These are phyloP conservation scores for Cheiracanthium punctorium DNA, from an alignment of 2,888 invertebrate species.

Conservation along the genomic window DNA sequence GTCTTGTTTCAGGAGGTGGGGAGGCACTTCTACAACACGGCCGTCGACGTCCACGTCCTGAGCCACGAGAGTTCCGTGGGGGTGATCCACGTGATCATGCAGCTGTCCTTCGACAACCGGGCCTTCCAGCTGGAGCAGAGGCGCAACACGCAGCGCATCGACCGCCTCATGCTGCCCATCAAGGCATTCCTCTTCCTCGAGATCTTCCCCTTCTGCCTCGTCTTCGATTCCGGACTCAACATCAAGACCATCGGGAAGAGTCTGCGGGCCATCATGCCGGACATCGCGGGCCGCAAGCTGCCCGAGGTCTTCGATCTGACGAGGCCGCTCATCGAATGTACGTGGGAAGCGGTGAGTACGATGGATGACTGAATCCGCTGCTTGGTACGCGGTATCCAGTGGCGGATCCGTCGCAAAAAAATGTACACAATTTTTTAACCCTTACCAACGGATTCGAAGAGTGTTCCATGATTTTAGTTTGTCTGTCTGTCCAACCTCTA, in stretches of 20 bases:
- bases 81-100: conserved; percentile 94
- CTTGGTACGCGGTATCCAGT: too few species aligned
- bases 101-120: conserved; percentile 94
- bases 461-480: too few species aligned
- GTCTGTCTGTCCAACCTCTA: too few species aligned
- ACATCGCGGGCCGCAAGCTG: conserved; percentile 90
- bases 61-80: conserved; percentile 91
- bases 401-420: too few species aligned
- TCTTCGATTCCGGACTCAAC: conserved; percentile 93
- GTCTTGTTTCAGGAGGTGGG: conserved; percentile 72
- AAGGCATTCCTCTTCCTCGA: conserved; percentile 85
- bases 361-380: too few species aligned
- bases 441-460: too few species aligned
- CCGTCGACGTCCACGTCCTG: conserved; percentile 92
- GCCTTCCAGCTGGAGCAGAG: conserved; percentile 80
- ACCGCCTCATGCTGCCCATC: conserved; percentile 64
- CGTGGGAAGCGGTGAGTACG: conserved; percentile 92
- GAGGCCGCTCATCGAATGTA: conserved; percentile 93
- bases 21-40: conserved; percentile 94
- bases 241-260: conserved; percentile 94
- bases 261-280: conserved; percentile 84
- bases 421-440: too few species aligned
- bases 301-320: conserved; percentile 94
- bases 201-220: conserved; percentile 98
- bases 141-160: conserved; percentile 34